Percentiles rank a stretch among this genome's conserved stretches.
phyloP scores from a whole-genome alignment of 2,888 invertebrate genomes.

The Palloptera scutellata region DNA sequence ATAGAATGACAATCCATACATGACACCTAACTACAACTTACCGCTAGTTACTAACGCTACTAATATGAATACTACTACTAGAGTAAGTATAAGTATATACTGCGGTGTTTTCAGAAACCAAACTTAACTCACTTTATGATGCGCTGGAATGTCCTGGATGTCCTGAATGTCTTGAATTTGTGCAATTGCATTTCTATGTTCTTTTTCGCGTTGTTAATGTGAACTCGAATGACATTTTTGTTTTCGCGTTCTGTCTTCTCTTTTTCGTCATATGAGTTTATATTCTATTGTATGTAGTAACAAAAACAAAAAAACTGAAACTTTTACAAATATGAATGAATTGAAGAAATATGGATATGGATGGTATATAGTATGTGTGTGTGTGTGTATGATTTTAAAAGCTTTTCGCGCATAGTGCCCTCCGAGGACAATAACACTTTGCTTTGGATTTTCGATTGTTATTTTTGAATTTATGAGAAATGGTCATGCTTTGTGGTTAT shows the following conservation, averaged over 20 bases:
- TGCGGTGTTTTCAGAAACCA: background rate
- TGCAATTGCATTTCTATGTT: slow-evolving; percentile 33
- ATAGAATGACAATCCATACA: too few species aligned
- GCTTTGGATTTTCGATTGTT: slow-evolving; percentile 2
- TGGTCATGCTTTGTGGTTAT: slow-evolving; percentile 1
- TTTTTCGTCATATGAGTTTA: slow-evolving; percentile 12
- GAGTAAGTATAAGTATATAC: background rate
- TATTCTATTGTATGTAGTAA: background rate
- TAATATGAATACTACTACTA: background rate
- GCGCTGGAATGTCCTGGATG: slow-evolving; percentile 4
- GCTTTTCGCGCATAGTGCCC: background rate
- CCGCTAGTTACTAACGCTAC: background rate
- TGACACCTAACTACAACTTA: slow-evolving; percentile 2
- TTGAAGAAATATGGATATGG: too few species aligned
- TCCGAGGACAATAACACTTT: slow-evolving; percentile 25
- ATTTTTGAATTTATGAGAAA: slow-evolving; percentile 25
- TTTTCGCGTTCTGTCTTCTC: slow-evolving; percentile 24
- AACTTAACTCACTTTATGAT: background rate
- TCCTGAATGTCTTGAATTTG: slow-evolving; percentile 10
- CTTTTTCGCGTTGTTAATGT: slow-evolving; percentile 39
- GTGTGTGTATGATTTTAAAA: slow-evolving; percentile 3
- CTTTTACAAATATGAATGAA: background rate
- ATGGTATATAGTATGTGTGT: too few species aligned
- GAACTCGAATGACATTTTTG: slow-evolving; percentile 43
- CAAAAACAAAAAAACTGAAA: slow-evolving; percentile 1